phyloP scores from a whole-genome alignment of 2,797 vertebrate species.

The Phalloptychus januarius region DNA sequence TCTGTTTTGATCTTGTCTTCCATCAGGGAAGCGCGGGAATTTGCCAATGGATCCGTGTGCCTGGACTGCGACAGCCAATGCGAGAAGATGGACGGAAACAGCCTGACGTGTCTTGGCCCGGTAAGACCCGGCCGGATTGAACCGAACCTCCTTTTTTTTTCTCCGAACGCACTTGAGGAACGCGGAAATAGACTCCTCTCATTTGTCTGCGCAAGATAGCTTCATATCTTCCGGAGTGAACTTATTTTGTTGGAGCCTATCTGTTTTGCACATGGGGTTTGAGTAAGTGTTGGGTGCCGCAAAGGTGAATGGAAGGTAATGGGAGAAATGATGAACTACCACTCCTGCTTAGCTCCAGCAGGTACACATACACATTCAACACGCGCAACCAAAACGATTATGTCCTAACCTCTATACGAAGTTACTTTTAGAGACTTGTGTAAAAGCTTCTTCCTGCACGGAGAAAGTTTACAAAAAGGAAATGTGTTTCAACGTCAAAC shows the following conservation, averaged over 20 bases:
- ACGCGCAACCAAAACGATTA: conserved; percentile 34
- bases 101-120: conserved; percentile 89
- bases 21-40: conserved; percentile 90
- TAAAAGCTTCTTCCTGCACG: no score
- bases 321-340: conserved; percentile 63
- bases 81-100: conserved; percentile 89
- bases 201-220: conserved; percentile 33
- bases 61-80: conserved; percentile 95
- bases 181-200: conserved; percentile 27
- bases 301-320: conserved; percentile 71
- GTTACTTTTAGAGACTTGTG: conserved; percentile 35
- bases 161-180: background rate
- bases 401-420: conserved; percentile 60
- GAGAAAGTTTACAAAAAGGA: background rate
- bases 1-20: conserved; percentile 60
- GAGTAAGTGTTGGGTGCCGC: conserved; percentile 47
- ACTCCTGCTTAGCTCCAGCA: conserved; percentile 55
- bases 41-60: conserved; percentile 90
- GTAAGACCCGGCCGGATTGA: conserved; percentile 75
- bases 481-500: no score
- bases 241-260: conserved; percentile 36
- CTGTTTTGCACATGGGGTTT: conserved; percentile 32
- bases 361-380: conserved; percentile 25
- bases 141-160: background rate
- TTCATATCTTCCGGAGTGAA: conserved; percentile 43